phyloP scores from a whole-genome alignment of 2,797 vertebrate genomes.

The Myotis daubentonii region DNA sequence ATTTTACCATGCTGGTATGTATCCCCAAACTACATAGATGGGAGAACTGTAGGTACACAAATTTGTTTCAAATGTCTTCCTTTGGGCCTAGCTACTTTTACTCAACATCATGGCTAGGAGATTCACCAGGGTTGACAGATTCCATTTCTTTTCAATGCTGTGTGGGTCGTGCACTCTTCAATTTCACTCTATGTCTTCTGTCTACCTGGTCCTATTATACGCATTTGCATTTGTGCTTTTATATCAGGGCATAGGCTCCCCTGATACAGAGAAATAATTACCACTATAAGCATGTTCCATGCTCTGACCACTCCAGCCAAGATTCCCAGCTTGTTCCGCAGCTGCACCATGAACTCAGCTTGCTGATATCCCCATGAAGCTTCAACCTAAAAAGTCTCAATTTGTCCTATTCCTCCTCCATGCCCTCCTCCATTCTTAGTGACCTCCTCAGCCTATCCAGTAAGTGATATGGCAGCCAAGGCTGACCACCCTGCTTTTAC shows the following conservation, averaged over 20 bases:
- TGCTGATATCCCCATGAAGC: background rate
- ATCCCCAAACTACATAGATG: background rate
- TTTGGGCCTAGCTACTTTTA: background rate
- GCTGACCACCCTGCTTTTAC: background rate
- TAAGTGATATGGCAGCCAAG: background rate
- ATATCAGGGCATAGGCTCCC: background rate
- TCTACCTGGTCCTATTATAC: background rate
- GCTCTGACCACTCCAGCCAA: background rate
- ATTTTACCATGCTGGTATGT: background rate
- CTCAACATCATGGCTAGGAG: background rate
- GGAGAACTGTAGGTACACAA: background rate
- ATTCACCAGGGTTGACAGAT: background rate
- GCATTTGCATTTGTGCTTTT: conserved; percentile 22
- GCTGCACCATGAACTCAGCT: background rate
- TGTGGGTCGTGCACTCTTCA: background rate
- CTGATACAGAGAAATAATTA: background rate
- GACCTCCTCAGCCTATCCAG: background rate
- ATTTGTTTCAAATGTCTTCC: background rate
- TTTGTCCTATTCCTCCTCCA: background rate
- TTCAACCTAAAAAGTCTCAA: background rate
- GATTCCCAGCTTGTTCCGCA: background rate
- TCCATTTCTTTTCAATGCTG: background rate
- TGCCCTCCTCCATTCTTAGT: background rate
- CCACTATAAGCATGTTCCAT: background rate
- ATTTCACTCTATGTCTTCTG: background rate